Base-by-base conservation (phyloP, 2,888 invertebrate genomes). In the Clusia tigrina region DNA sequence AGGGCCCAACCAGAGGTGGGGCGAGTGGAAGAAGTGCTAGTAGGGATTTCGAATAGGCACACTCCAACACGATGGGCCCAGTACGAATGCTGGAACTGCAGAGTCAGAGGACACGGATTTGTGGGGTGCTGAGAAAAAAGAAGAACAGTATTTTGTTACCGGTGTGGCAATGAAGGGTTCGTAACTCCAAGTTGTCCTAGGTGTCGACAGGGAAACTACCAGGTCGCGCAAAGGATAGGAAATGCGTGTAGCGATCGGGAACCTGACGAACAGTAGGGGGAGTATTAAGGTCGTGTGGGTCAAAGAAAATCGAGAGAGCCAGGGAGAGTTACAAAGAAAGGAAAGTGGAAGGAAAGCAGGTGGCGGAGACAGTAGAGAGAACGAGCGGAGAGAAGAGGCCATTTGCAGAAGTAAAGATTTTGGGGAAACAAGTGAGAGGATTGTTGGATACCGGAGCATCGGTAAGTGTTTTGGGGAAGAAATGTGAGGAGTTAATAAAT, bases 71-170 rank as follows among this genome's bases (percentile, higher is more conserved):
- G n/a, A n/a, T n/a, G n/a, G n/a, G n/a, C n/a, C n/a, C n/a, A n/a
- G n/a, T n/a, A n/a, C n/a, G 38, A 38, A 38, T 55, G 55, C 23
- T 55, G 55, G 55, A 55, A 55, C 15, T 55, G 55, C 23, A 37
- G 15, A 20, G 15, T 15, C 9, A 2, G 38, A 38, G 55, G 55
- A 2, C 38, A 55, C 18, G 42, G 42, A 1, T 42, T 6, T 10
- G 20, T 55, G 17, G 55, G 37, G 22, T 37, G 55, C 37, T 15
- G 18, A 17, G 32, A 32, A 20, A 32, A 32, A n/a, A n/a, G n/a
- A 6, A n/a, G 55, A 2, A 37, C 22, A 3, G 37, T 55, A 17
- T 55, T 37, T 37, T 55, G 55, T 17, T 55, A 37, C 22, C 32
- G 22, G 32, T 55, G 55, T 12, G 55, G 55, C 2, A 9, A 18